Conservation (phyloP, 1,140 invertebrate species). For the Drosophila lini region DNA sequence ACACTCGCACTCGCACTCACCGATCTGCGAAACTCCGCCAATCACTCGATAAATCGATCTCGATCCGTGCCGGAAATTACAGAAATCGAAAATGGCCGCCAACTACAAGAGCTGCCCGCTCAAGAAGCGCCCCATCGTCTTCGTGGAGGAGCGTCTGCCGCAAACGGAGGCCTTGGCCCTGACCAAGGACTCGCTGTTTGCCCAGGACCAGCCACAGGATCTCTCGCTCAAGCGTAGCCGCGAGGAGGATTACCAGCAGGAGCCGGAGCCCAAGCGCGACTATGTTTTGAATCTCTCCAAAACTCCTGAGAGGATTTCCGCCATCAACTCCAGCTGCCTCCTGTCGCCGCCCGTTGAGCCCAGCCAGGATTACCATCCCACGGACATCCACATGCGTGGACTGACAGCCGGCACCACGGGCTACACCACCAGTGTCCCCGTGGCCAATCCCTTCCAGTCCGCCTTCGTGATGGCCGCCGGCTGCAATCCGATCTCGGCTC, state of each 20-base stretch:
- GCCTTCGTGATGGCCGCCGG: slow-evolving; percentile 79
- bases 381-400: slow-evolving; percentile 74
- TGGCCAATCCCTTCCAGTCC: slow-evolving; percentile 67
- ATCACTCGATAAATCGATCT: slow-evolving; percentile 20
- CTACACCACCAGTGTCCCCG: slow-evolving; percentile 54
- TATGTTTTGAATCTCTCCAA: slow-evolving; percentile 76
- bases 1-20: background rate
- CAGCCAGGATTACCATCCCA: slow-evolving; percentile 60
- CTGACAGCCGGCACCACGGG: slow-evolving; percentile 63
- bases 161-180: slow-evolving; percentile 77
- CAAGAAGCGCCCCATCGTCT: slow-evolving; percentile 93
- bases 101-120: slow-evolving; percentile 95
- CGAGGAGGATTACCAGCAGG: slow-evolving; percentile 56
- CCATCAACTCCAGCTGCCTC: slow-evolving; percentile 34
- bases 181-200: slow-evolving; percentile 59
- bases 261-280: slow-evolving; percentile 69
- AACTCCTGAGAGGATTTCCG: slow-evolving; percentile 47
- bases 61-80: slow-evolving; percentile 14
- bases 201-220: slow-evolving; percentile 88
- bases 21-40: slow-evolving; percentile 5
- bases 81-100: slow-evolving; percentile 58
- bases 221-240: slow-evolving; percentile 71
- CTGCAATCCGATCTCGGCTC: slow-evolving; percentile 75
- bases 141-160: slow-evolving; percentile 84
- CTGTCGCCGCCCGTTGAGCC: slow-evolving; percentile 62